Conservation (phyloP, 2,888 invertebrate species). For the Parnassius apollo region DNA sequence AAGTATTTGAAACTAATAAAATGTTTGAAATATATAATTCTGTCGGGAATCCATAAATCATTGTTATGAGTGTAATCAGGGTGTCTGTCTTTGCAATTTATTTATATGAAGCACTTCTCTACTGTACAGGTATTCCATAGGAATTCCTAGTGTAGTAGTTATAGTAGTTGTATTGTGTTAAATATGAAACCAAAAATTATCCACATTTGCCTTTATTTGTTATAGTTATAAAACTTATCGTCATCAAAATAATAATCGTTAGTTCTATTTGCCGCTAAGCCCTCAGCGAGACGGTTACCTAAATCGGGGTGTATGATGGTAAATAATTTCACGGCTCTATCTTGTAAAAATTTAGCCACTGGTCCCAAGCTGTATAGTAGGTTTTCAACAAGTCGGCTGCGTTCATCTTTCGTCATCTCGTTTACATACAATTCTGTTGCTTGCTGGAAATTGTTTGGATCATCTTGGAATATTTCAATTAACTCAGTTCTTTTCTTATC, state of each 20-base stretch:
- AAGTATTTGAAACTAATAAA: too few relatives aligned
- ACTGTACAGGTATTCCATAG: too few relatives aligned
- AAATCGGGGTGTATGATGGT: slow-evolving; percentile 88
- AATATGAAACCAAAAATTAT: too few relatives aligned
- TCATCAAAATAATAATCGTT: slow-evolving; percentile 37
- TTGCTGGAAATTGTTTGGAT: slow-evolving; percentile 94
- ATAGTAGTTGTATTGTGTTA: too few relatives aligned
- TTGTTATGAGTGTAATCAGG: too few relatives aligned
- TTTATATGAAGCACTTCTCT: too few relatives aligned
- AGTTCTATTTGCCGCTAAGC: slow-evolving; percentile 42
- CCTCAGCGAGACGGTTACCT: slow-evolving; percentile 74
- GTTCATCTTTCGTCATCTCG: slow-evolving; percentile 86
- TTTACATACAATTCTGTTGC: slow-evolving; percentile 88
- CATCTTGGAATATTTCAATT: slow-evolving; percentile 83
- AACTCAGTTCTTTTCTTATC: slow-evolving; percentile 77
- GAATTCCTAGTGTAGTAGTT: too few relatives aligned
- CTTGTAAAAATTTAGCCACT: slow-evolving; percentile 82
- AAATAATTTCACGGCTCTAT: slow-evolving; percentile 88
- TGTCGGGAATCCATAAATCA: too few relatives aligned
- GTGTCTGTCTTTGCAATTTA: too few relatives aligned
- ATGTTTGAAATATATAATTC: too few relatives aligned
- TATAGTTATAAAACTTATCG: slow-evolving; percentile 19
- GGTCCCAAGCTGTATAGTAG: slow-evolving; percentile 87
- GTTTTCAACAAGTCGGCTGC: slow-evolving; percentile 88
- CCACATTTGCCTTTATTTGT: too few relatives aligned